Evolutionary conservation across 2,888 invertebrate genomes (phyloP).

Genomic region (Malthinus seriepunctatus): DNA sequence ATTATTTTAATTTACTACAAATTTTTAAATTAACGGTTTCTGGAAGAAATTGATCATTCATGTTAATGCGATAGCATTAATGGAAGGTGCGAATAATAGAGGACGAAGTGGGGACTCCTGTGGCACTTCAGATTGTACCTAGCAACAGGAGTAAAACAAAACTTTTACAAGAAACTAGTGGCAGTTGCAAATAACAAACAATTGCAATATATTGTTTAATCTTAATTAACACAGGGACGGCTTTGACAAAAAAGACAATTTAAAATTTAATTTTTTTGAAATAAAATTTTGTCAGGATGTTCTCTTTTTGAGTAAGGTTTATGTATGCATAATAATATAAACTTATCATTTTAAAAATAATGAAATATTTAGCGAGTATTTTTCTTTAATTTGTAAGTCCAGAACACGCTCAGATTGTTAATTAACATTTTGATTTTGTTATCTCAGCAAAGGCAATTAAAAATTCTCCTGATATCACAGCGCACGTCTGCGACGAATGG

Average conservation of each 20-base stretch:
- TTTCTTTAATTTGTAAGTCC: conserved; percentile 54
- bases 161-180: too few species aligned
- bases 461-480: conserved; percentile 52
- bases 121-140: too few species aligned
- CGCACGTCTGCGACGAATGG: conserved; percentile 47
- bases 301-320: not conserved
- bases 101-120: too few species aligned
- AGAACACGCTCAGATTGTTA: conserved; percentile 53
- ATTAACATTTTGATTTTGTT: conserved; percentile 57
- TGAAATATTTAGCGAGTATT: conserved; percentile 53
- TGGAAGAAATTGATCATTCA: too few species aligned
- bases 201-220: too few species aligned
- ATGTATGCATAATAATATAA: conserved; percentile 32
- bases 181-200: too few species aligned
- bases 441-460: conserved; percentile 55
- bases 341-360: conserved; percentile 36
- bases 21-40: too few species aligned
- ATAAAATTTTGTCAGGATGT: not conserved
- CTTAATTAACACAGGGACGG: too few species aligned
- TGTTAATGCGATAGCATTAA: too few species aligned
- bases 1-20: too few species aligned
- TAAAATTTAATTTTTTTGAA: not conserved
- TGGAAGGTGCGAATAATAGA: too few species aligned
- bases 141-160: too few species aligned
- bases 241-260: not conserved